Conservation (phyloP, 2,888 invertebrate genomes). For the Scaptomyza caliginosa region DNA sequence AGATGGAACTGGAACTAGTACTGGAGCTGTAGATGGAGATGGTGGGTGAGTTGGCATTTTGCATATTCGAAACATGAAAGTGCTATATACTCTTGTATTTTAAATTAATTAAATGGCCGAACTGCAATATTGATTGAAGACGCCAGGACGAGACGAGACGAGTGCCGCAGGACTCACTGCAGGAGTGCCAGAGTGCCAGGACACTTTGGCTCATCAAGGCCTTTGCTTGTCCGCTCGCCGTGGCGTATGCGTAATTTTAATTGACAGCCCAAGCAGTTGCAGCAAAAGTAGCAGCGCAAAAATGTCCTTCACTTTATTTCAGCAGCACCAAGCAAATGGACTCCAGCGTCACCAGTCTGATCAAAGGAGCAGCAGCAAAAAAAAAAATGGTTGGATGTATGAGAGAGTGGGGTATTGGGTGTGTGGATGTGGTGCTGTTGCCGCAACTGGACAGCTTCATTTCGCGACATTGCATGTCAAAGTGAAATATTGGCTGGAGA, state of each 20-base stretch:
- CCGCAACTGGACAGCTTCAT: slow-evolving; percentile 81
- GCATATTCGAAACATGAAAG: slow-evolving; percentile 59
- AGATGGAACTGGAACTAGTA: no score
- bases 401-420: neutral
- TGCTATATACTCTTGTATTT: slow-evolving; percentile 50
- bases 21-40: no score
- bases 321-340: slow-evolving; percentile 53
- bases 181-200: neutral
- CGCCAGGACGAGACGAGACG: neutral
- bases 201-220: slow-evolving; percentile 3
- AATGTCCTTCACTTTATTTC: slow-evolving; percentile 56
- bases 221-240: neutral
- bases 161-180: neutral
- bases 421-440: slow-evolving; percentile 18
- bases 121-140: slow-evolving; percentile 71
- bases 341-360: slow-evolving; percentile 36
- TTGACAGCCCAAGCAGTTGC: slow-evolving; percentile 59
- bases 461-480: slow-evolving; percentile 82
- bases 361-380: slow-evolving; percentile 29
- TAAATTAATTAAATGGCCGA: slow-evolving; percentile 73
- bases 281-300: slow-evolving; percentile 9
- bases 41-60: slow-evolving; percentile 23
- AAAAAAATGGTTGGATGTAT: neutral
- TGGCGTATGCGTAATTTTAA: slow-evolving; percentile 67
- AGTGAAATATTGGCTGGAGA: slow-evolving; percentile 84